Percentiles rank a stretch among this genome's conserved stretches.
phyloP scores from a whole-genome alignment of 2,888 invertebrate genomes.

The Acleris sparsana region DNA sequence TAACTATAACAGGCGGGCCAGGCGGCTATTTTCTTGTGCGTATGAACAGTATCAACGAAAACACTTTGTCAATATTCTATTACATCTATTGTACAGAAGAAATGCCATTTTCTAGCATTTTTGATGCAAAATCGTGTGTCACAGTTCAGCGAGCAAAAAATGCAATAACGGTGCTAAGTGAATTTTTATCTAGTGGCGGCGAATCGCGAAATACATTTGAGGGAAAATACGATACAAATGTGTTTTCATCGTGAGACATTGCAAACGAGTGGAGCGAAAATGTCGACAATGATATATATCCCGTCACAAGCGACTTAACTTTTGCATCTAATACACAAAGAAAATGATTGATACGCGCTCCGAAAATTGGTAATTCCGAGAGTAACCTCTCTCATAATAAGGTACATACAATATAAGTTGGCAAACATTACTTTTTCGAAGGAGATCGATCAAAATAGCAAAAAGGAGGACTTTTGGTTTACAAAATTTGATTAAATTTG shows the following conservation, averaged over 20 bases:
- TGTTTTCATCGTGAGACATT: conserved; percentile 18
- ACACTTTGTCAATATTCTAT: too few species aligned
- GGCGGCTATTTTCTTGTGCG: too few species aligned
- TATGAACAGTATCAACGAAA: too few species aligned
- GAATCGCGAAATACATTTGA: conserved; percentile 22
- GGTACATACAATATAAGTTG: conserved; percentile 1
- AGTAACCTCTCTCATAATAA: conserved; percentile 22
- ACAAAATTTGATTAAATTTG: too few species aligned
- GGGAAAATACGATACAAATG: conserved; percentile 29
- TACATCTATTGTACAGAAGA: too few species aligned
- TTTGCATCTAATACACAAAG: conserved; percentile 32
- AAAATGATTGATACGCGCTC: conserved; percentile 30
- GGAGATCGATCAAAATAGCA: conserved; percentile 12
- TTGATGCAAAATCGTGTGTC: conserved; percentile 1
- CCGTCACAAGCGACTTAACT: conserved; percentile 33
- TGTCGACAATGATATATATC: conserved; percentile 32
- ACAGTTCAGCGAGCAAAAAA: conserved; percentile 17
- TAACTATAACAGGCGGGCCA: too few species aligned
- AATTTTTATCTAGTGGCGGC: conserved; percentile 20
- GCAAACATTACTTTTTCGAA: not conserved
- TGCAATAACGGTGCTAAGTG: conserved; percentile 16
- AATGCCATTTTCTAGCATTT: not conserved
- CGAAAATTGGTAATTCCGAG: conserved; percentile 28
- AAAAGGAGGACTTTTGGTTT: not conserved
- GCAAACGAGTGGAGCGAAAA: conserved; percentile 19